Evolutionary conservation across 1,140 invertebrate species (phyloP), one percentile per base, ranked within the genome.

Genomic region (Nephila pilipes): DNA sequence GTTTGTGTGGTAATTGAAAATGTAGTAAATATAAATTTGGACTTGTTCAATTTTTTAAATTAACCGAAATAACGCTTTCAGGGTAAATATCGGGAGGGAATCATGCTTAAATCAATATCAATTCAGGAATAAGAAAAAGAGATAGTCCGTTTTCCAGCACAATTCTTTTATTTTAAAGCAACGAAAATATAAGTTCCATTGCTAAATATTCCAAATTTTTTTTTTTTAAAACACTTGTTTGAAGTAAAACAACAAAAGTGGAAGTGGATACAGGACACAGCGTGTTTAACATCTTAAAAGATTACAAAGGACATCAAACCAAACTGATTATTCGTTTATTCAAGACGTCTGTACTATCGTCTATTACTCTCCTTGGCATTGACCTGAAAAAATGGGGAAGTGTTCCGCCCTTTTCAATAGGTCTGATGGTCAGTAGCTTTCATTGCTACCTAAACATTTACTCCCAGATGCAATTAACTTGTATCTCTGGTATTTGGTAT

Each of bases 381-480:
- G 69, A 75, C 32, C n/a, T 75, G 69, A 75, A 75, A 75, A 75
- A 46, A 46, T 46, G 46, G 46, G 46, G 12, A 6, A 20, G 69
- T 36, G 69, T 36, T 36, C 29, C 29, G 12, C 69, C 69, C 69
- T 32, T 36, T 75, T 25, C 80, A 83, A 83, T 18, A n/a, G 14
- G 54, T 54, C 55, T 69, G 36, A 88, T 88, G 22, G 36, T 63
- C 85, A 85, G 29, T 25, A 60, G 55, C 55, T 32, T 57, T 69
- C 36, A 79, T 32, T n/a, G 38, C 16, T 57, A 80, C 20, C 87
- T 89, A 89, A 88, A 79, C 69, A 89, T 89, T 89, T 79, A 79
- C 63, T 89, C 63, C n/a, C 46, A 54, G 54, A 88, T 89, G 65
- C 87, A 89, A 89, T 80, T 89, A 89, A 89, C 87, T 89, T 89